These are phyloP conservation scores for Physocephala rufipes DNA, from an alignment of 2,888 invertebrate genomes.

Conservation along the genomic window DNA sequence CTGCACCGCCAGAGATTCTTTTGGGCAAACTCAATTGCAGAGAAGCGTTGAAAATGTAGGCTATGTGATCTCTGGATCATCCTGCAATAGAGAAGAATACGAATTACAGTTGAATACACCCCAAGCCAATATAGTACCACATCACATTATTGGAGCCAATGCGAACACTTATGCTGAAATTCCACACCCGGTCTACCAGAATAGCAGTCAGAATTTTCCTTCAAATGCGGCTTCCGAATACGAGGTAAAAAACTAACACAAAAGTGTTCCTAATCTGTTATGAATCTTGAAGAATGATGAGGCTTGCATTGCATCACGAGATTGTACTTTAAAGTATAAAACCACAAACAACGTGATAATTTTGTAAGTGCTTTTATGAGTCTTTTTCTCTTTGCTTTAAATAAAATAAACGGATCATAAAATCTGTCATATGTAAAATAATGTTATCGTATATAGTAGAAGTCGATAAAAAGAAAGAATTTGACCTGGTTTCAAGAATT, in stretches of 20 bases:
- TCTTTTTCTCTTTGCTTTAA: too few species aligned
- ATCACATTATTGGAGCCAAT: slow-evolving; percentile 25
- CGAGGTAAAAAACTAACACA: slow-evolving; percentile 64
- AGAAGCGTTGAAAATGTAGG: slow-evolving; percentile 65
- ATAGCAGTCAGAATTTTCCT: slow-evolving; percentile 10
- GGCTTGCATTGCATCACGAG: slow-evolving; percentile 68
- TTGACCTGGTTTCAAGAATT: too few species aligned
- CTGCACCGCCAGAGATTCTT: neutral
- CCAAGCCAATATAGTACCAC: slow-evolving; percentile 6
- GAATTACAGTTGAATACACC: neutral
- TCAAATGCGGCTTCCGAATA: neutral
- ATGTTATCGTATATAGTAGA: too few species aligned
- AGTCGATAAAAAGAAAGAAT: too few species aligned
- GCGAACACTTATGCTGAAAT: slow-evolving; percentile 29
- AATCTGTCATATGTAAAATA: too few species aligned
- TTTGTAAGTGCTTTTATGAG: neutral
- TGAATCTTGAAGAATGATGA: slow-evolving; percentile 79
- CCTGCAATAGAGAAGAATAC: slow-evolving; percentile 50
- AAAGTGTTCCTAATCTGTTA: slow-evolving; percentile 80
- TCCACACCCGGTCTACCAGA: neutral
- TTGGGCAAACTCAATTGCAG: slow-evolving; percentile 58
- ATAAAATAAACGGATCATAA: too few species aligned
- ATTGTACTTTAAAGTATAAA: slow-evolving; percentile 67
- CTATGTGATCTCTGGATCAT: slow-evolving; percentile 54
- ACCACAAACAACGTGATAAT: slow-evolving; percentile 30